Evolutionary conservation across 2,888 invertebrate species (phyloP), one percentile per base, ranked within the genome.

Genomic region (Gonocerus acuteangulatus): DNA sequence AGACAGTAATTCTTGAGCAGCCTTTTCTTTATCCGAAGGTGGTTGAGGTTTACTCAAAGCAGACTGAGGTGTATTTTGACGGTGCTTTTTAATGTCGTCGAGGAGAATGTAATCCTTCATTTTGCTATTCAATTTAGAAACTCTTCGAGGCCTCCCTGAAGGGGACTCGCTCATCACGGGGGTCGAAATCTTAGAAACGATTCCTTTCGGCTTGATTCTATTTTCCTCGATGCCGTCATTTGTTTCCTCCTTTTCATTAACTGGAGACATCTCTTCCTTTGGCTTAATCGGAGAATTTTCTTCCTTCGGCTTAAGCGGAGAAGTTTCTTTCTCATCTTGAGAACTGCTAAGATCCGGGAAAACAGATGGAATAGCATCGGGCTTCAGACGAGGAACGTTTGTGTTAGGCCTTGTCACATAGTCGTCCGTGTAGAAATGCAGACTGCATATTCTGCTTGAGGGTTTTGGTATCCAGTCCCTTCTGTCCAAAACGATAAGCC

Each of bases 31-130:
- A 34, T n/a, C 36, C n/a, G 51, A 27, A 32, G n/a, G 11, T 4
- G 54, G 42, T 34, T 51, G 19, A 6, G 16, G 2, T 22, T 42
- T 54, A 22, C 9, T 42, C 42, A n/a, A 11, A 3, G 15, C 19
- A 7, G 19, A 4, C 3, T 39, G 15, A n/a, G 2, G 18, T 7
- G 21, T 18, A 23, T 15, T 19, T 22, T 54, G 36, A 7, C 23
- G 19, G 1, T 39, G 11, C 42, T 42, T 54, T 16, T 39, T 54
- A 2, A 54, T 39, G 2, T 54, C 54, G 13, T 54, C 54, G 3
- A 54, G 22, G 22, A 54, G 42, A 42, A 54, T 54, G 39, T 22
- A 54, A 54, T 54, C 54, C 42, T 54, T 54, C 54, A 54, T 54
- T 36, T 42, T 54, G 19, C 18, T 19, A 16, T 42, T 54, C 19